These are phyloP conservation scores for Euschistus heros DNA, from an alignment of 1,140 invertebrate species.

Conservation along the genomic window DNA sequence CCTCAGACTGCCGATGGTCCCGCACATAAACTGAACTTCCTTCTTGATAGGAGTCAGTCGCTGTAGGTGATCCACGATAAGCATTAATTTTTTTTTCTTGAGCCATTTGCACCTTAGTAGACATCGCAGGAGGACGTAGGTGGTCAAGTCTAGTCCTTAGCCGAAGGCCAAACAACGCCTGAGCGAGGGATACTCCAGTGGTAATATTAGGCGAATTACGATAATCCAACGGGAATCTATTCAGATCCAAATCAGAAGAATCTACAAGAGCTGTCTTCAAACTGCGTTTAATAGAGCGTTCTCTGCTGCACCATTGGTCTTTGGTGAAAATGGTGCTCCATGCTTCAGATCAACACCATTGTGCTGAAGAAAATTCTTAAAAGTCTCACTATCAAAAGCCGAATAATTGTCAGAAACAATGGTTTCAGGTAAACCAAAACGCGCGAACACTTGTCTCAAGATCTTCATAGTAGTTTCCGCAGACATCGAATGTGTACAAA, in stretches of 20 bases:
- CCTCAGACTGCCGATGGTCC: neutral
- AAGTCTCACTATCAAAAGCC: too few species aligned
- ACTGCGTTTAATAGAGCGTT: too few species aligned
- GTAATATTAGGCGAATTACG: neutral
- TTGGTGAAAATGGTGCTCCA: too few species aligned
- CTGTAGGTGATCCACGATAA: neutral
- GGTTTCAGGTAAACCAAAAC: neutral
- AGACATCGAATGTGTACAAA: conserved; percentile 33
- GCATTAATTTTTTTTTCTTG: neutral
- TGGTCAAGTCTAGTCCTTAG: conserved; percentile 1
- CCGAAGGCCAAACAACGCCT: neutral
- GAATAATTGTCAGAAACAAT: too few species aligned
- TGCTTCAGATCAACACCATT: too few species aligned
- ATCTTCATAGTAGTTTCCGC: conserved; percentile 11
- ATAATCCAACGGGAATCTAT: too few species aligned
- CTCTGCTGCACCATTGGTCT: too few species aligned
- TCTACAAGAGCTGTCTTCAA: too few species aligned
- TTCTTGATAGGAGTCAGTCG: too few species aligned
- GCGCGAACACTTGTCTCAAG: neutral
- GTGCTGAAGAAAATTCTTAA: too few species aligned
- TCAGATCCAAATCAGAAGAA: too few species aligned
- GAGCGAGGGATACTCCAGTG: neutral
- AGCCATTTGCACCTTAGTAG: neutral
- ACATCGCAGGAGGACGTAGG: conserved; percentile 4
- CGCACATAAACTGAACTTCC: conserved; percentile 9